Evolutionary conservation across 2,113 vertebrate genomes (phyloP).

Genomic region (Antennarius striatus): DNA sequence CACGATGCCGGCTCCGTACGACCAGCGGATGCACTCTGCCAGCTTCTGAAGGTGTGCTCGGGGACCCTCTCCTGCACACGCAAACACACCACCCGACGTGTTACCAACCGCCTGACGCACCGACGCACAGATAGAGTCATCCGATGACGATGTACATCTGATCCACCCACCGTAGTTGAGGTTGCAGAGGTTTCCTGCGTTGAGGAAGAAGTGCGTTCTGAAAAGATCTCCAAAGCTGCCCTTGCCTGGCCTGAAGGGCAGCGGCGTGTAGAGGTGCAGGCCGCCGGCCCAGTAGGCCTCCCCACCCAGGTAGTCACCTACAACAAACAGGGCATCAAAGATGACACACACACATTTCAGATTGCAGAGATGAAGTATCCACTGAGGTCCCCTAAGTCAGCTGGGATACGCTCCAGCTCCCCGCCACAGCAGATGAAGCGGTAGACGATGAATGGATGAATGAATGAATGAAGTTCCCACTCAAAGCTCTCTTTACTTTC

Average conservation of each 20-base stretch:
- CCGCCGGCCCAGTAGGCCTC: conserved; percentile 95
- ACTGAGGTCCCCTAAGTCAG: neutral
- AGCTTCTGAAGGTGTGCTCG: conserved; percentile 87
- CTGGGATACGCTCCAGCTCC: too few relatives aligned
- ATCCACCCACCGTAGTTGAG: conserved; percentile 88
- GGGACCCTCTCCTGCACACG: conserved; percentile 87
- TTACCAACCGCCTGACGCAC: too few relatives aligned
- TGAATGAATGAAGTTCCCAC: too few relatives aligned
- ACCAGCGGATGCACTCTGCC: conserved; percentile 94
- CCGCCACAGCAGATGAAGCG: too few relatives aligned
- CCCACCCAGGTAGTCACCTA: conserved; percentile 95
- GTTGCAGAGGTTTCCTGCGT: conserved; percentile 97
- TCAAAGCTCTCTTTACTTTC: too few relatives aligned
- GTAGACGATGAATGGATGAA: too few relatives aligned
- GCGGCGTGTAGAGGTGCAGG: conserved; percentile 91
- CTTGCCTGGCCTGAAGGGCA: conserved; percentile 90
- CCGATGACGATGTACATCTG: neutral
- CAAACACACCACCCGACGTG: neutral
- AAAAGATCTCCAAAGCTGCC: conserved; percentile 95
- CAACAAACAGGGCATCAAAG: conserved; percentile 1
- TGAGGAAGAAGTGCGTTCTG: conserved; percentile 95
- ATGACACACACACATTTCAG: neutral
- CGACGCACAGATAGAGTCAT: too few relatives aligned
- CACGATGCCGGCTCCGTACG: conserved; percentile 90
- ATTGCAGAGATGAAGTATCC: too few relatives aligned